Conservation (phyloP, 2,797 vertebrate species). For the Xiphorhynchus erythropygius region DNA sequence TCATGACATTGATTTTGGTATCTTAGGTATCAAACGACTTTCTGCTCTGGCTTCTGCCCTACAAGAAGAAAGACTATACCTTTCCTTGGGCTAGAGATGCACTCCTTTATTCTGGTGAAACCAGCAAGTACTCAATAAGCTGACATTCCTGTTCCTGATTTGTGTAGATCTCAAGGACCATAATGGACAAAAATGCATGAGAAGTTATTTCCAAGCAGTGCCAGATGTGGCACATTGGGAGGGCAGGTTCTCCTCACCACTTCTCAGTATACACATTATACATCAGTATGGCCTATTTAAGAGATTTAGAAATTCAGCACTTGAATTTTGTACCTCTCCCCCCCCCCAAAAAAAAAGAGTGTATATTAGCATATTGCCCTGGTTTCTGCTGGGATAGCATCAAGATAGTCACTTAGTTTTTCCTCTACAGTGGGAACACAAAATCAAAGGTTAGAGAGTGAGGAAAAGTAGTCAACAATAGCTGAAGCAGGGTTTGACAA, state of each 20-base stretch:
- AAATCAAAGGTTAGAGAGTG: neutral
- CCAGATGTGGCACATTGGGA: neutral
- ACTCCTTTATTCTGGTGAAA: neutral
- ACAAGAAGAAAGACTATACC: neutral
- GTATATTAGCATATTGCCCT: neutral
- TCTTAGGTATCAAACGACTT: neutral
- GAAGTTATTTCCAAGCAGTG: neutral
- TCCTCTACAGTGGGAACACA: neutral
- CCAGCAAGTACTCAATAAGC: neutral
- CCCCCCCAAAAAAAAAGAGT: neutral
- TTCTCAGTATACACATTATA: neutral
- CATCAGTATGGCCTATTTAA: neutral
- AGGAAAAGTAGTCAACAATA: neutral
- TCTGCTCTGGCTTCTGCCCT: neutral
- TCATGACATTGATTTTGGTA: neutral
- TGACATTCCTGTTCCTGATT: neutral
- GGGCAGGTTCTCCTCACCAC: neutral
- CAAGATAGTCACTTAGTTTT: neutral
- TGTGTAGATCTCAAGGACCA: neutral
- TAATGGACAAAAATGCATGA: neutral
- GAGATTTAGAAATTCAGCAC: neutral
- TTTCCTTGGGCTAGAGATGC: neutral
- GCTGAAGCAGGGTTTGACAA: neutral
- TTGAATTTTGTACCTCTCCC: neutral
- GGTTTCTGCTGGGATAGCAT: neutral